Percentiles rank a stretch among this genome's conserved stretches.
These are phyloP conservation scores for Molossus molossus DNA, from an alignment of 2,797 vertebrate species.

Conservation along the genomic window DNA sequence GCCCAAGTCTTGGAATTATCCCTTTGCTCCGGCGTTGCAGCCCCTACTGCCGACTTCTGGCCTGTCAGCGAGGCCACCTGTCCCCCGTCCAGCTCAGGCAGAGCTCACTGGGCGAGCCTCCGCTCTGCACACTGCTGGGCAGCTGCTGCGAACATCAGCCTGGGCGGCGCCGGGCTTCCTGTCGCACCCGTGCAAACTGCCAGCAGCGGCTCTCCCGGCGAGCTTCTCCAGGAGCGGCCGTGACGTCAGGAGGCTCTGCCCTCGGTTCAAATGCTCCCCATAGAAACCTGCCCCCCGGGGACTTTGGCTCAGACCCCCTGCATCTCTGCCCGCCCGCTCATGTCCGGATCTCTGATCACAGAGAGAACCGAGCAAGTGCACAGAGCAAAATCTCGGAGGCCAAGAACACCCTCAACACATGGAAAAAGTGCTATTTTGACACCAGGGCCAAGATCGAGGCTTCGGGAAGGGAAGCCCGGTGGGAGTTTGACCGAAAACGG, in stretches of 20 bases:
- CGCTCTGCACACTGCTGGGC: rapidly evolving
- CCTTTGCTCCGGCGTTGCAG: rapidly evolving
- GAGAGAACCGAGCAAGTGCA: slow-evolving; percentile 91
- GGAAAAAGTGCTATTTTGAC: slow-evolving; percentile 95
- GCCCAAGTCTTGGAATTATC: rapidly evolving
- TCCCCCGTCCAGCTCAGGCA: rapidly evolving
- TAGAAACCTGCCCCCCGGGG: not conserved
- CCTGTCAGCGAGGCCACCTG: not conserved
- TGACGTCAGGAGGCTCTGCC: not conserved
- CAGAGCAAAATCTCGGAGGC: slow-evolving; percentile 92
- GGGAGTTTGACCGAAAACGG: slow-evolving; percentile 96
- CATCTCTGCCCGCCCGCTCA: rapidly evolving
- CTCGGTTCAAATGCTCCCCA: rapidly evolving
- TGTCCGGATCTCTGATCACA: slow-evolving; percentile 75
- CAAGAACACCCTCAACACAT: slow-evolving; percentile 92
- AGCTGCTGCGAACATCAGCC: rapidly evolving
- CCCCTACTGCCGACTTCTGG: rapidly evolving
- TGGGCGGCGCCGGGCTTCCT: rapidly evolving
- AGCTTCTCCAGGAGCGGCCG: rapidly evolving
- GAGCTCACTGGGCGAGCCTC: rapidly evolving
- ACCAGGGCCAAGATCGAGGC: slow-evolving; percentile 94
- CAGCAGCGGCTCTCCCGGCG: rapidly evolving
- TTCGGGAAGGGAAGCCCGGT: slow-evolving; percentile 91
- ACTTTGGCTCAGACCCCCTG: rapidly evolving
- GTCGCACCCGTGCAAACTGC: rapidly evolving